A percentile compares a stretch with the other conserved stretches of the same genome.
phyloP scores from a whole-genome alignment of 2,113 vertebrate genomes.

The Petroica traversi region DNA sequence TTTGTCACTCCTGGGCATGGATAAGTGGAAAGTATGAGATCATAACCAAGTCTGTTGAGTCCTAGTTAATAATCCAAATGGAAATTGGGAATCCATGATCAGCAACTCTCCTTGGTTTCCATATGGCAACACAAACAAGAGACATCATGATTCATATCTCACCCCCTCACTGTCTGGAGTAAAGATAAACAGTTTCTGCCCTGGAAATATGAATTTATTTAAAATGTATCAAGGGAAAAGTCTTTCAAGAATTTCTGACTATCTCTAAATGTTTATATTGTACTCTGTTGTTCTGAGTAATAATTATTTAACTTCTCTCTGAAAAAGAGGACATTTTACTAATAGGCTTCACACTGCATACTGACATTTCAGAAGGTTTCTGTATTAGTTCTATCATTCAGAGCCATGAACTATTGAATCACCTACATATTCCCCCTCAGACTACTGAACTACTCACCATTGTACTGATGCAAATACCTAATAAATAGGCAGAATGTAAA shows the following conservation, averaged over 20 bases:
- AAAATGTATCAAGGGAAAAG: not conserved
- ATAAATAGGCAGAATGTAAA: constrained; percentile 23
- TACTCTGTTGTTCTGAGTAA: constrained; percentile 13
- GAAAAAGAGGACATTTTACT: constrained; percentile 5
- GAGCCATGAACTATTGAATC: constrained; percentile 47
- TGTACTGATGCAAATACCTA: constrained; percentile 17
- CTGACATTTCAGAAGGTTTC: constrained; percentile 27
- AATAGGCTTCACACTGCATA: not conserved
- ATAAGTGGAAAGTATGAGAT: not conserved
- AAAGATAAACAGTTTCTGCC: constrained; percentile 31
- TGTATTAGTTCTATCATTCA: constrained; percentile 41
- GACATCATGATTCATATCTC: not conserved
- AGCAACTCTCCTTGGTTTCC: not conserved
- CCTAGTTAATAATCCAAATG: not conserved
- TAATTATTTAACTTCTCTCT: constrained; percentile 37
- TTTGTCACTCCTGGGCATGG: not conserved
- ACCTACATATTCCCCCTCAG: not conserved
- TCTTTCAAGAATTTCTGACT: constrained; percentile 19
- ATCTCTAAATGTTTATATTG: constrained; percentile 56
- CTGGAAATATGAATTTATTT: constrained; percentile 24
- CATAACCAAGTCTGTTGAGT: not conserved
- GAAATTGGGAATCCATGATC: not conserved
- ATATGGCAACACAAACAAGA: not conserved
- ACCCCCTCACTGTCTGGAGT: not conserved
- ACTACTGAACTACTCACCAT: not conserved